These are phyloP conservation scores for Augochlorella aurata DNA, from an alignment of 2,888 invertebrate genomes.

Conservation along the genomic window DNA sequence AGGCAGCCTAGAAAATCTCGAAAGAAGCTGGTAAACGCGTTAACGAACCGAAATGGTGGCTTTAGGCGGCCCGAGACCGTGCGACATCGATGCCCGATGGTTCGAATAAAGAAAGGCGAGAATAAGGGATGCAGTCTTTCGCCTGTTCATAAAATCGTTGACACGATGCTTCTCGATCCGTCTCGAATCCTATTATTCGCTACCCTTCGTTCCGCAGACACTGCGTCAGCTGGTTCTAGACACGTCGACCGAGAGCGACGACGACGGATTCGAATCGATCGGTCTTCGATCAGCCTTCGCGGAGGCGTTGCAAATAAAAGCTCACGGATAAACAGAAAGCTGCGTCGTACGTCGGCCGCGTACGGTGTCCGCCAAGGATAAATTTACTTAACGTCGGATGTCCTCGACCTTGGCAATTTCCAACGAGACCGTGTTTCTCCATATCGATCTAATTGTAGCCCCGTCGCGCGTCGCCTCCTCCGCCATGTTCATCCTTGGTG, in stretches of 20 bases:
- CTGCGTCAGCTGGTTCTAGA: conserved; percentile 20
- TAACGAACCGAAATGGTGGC: not conserved
- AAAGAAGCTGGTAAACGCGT: not conserved
- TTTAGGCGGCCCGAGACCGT: not conserved
- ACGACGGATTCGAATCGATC: conserved; percentile 1
- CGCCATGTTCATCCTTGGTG: not conserved
- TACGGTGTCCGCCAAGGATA: conserved; percentile 17
- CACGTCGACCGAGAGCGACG: conserved; percentile 2
- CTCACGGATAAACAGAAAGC: not conserved
- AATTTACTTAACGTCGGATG: conserved; percentile 31
- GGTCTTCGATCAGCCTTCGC: not conserved
- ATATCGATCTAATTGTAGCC: conserved; percentile 35
- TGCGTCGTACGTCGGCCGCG: not conserved
- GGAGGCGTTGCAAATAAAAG: not conserved
- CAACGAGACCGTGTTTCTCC: conserved; percentile 4
- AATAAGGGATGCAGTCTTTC: not conserved
- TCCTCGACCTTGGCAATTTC: conserved; percentile 50
- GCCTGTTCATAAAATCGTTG: conserved; percentile 10
- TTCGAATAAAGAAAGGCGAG: not conserved
- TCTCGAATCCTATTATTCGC: conserved; percentile 15
- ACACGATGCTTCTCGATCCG: not conserved
- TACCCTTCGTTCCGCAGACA: conserved; percentile 2
- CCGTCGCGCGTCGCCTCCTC: not conserved
- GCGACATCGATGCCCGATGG: not conserved
- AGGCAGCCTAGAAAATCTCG: not conserved